Conservation (phyloP, 35 echinoderm and acorn worm species). For the Heliocidaris erythrogramma region DNA sequence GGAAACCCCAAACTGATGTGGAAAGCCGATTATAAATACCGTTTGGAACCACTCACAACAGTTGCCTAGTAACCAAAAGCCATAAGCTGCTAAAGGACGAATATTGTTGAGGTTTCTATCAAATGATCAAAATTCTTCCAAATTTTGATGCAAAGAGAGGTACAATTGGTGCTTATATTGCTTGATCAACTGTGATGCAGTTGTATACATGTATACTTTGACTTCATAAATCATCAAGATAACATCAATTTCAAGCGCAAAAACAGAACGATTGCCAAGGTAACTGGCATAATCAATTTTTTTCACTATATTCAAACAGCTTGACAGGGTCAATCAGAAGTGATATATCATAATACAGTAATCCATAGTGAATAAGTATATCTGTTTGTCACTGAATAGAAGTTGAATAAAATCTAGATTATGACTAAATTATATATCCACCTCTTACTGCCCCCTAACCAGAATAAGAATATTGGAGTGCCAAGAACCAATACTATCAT, state of each 20-base stretch:
- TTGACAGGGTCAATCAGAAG: not conserved
- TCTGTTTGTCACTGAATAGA: too few species aligned
- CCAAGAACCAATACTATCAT: too few species aligned
- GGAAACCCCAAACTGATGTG: not conserved
- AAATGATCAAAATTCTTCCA: not conserved
- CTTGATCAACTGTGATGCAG: not conserved
- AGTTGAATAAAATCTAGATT: too few species aligned
- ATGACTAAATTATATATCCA: too few species aligned
- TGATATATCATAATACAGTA: not conserved
- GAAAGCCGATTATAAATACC: not conserved
- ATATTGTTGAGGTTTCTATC: not conserved
- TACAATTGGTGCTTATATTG: not conserved
- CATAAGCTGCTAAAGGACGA: not conserved
- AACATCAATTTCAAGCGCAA: not conserved
- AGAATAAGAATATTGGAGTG: too few species aligned
- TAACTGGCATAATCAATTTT: not conserved
- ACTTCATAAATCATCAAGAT: not conserved
- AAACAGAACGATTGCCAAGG: not conserved
- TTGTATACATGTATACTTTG: not conserved
- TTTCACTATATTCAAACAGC: not conserved
- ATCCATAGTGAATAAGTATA: too few species aligned
- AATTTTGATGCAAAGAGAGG: not conserved
- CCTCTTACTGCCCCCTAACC: too few species aligned
- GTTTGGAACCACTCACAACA: not conserved
- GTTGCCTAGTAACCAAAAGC: not conserved